These are phyloP conservation scores for Tolypeutes matacus DNA, from an alignment of 2,797 vertebrate genomes.

Conservation along the genomic window DNA sequence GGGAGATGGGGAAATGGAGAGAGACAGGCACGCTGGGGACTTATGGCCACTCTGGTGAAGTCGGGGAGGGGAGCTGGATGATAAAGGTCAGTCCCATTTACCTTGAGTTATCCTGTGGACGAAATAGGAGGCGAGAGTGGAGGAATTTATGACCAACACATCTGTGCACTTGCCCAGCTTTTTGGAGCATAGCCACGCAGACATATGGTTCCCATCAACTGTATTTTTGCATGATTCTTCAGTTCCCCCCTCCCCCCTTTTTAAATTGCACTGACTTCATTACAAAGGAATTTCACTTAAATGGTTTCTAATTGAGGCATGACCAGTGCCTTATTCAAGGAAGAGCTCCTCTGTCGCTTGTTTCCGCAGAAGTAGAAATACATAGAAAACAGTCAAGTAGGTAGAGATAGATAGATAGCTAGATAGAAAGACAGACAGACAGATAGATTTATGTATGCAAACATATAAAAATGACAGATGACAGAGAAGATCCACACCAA, in stretches of 20 bases:
- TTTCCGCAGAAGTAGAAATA: constrained; percentile 53
- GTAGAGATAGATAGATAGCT: not conserved
- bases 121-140: constrained; percentile 24
- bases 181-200: constrained; percentile 45
- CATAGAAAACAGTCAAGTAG: not conserved
- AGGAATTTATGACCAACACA: constrained; percentile 56
- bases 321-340: constrained; percentile 45
- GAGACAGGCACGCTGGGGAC: not conserved
- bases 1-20: not conserved
- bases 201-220: constrained; percentile 77
- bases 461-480: constrained; percentile 17
- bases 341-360: constrained; percentile 26
- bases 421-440: not conserved
- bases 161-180: constrained; percentile 26
- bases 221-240: constrained; percentile 63
- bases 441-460: not conserved
- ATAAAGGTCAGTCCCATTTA: constrained; percentile 23
- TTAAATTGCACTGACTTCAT: constrained; percentile 73
- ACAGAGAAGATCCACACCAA: not conserved
- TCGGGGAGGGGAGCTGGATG: not conserved
- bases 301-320: constrained; percentile 50
- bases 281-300: constrained; percentile 69
- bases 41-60: not conserved
- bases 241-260: not conserved
- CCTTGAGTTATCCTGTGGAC: not conserved